Evolutionary conservation across 2,888 invertebrate genomes (phyloP), one percentile per base, ranked within the genome.

Genomic region (Axea sp.): DNA sequence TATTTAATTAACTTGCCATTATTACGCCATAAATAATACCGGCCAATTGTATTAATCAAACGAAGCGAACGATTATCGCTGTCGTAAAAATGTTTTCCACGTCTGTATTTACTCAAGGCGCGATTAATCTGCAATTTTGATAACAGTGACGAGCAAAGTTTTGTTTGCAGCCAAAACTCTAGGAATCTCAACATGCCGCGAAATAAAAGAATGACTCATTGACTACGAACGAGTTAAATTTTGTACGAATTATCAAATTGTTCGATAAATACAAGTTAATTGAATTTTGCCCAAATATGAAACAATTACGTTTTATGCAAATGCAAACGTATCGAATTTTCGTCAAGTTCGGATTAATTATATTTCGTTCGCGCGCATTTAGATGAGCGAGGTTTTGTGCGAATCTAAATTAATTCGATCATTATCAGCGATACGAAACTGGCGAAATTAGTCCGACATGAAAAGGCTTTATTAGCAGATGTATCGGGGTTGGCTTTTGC

Each of bases 401-500:
- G 45, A 55, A 55, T 62, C 55, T 28, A 69, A 69, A 62, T 69
- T 62, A 62, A 69, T 69, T 69, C 62, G 69, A 69, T 69, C 51
- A 45, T 59, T 73, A 64, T 73, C 64, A 41, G 43, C 33, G 43
- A 59, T 60, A 41, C 43, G 37, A 60, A 60, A 47, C 51, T 73
- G 57, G 51, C 53, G 55, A 67, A 73, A 73, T 73, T 73, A 73
- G 73, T 30, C 33, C 45, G 22, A 73, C 73, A 73, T 39, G 65
- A 60, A 67, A 67, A 67, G 59, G 73, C 73, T 73, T 73, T 73
- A 67, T 73, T 67, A 73, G 68, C 57, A 51, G 67, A 45, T 67
- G 73, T 60, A 67, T 59, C 60, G 31, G 62, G 49, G 62, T 68
- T 62, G 68, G 73, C 67, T 67, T 73, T 85, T 82, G 84, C 80